phyloP scores from a whole-genome alignment of 2,113 vertebrate species.

The Prunella fulvescens region DNA sequence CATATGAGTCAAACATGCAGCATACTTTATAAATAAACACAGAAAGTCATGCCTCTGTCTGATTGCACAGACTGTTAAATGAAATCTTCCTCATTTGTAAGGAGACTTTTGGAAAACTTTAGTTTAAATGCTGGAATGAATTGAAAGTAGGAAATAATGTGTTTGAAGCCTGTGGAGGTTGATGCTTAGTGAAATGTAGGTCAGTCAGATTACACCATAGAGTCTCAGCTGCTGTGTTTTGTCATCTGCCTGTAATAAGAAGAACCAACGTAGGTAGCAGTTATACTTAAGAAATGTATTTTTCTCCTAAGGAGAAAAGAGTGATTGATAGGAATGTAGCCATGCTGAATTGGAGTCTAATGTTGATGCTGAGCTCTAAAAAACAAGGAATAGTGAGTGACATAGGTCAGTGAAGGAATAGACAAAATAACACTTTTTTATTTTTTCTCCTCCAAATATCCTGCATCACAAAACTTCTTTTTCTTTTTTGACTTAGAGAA shows the following conservation, averaged over 20 bases:
- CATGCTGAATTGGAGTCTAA: not conserved
- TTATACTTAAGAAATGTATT: not conserved
- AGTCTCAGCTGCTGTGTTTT: constrained; percentile 11
- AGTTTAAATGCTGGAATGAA: not conserved
- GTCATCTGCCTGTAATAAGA: not conserved
- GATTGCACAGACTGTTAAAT: not conserved
- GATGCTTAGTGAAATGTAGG: constrained; percentile 8
- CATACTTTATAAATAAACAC: not conserved
- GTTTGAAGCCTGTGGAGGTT: not conserved
- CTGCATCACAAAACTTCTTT: not conserved
- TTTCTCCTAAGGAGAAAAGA: not conserved
- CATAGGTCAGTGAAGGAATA: not conserved
- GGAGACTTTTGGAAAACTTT: not conserved
- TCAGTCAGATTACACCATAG: not conserved
- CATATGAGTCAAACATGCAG: not conserved
- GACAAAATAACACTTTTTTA: not conserved
- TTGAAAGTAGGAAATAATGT: not conserved
- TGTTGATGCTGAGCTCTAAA: not conserved
- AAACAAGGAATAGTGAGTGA: not conserved
- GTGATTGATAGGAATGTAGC: not conserved
- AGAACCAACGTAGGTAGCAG: not conserved
- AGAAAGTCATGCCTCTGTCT: not conserved
- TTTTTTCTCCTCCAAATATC: not conserved
- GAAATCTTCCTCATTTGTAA: not conserved
- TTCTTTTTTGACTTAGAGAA: not conserved